Evolutionary conservation across 2,797 vertebrate genomes (phyloP), one percentile per base, ranked within the genome.

Genomic region (Pseudochirops cupreus): DNA sequence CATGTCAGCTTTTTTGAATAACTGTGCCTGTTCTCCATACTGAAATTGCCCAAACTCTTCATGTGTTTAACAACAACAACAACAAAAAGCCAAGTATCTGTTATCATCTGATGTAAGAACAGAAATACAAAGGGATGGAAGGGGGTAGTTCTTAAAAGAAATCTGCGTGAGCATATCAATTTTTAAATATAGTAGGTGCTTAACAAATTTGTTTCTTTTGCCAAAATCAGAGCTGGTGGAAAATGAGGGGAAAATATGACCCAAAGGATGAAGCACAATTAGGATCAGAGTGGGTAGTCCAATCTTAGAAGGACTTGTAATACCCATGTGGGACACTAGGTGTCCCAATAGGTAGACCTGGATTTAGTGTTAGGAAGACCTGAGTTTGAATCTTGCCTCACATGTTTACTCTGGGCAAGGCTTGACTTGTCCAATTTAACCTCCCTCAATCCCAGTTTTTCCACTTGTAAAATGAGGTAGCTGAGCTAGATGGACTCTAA

Each of bases 1-100:
- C 94, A 93, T 94, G 91, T 94, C 93, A 28, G 95, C 52, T 97
- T 74, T 95, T 59, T 98, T 96, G 97, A 94, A 97, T 33, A 55
- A 59, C 16, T 95, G 39, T 96, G 94, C 94, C 95, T 94, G 95
- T 95, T 92, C 90, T 95, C 96, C 89, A 91, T 53, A 92, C 4
- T 62, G 33, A 91, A 93, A 96, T 39, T 91, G 91, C n/a, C 93
- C 92, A 95, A 96, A 95, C 91, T 95, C 90, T 96, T 94, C 91
- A 91, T 82, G 54, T 62, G 1, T 54, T 54, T 54, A 59, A 53
- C 55, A 95, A 56, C 21, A 94, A 96, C 4, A 24, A 5, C 18
- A 56, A 56, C 4, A 56, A 56, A 16, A 24, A 94, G 96, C 56
- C 97, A 95, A 94, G 89, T 55, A 56, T 94, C 95, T 96, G 56